phyloP scores from a whole-genome alignment of 2,888 invertebrate genomes.

The Parelbella ahira region DNA sequence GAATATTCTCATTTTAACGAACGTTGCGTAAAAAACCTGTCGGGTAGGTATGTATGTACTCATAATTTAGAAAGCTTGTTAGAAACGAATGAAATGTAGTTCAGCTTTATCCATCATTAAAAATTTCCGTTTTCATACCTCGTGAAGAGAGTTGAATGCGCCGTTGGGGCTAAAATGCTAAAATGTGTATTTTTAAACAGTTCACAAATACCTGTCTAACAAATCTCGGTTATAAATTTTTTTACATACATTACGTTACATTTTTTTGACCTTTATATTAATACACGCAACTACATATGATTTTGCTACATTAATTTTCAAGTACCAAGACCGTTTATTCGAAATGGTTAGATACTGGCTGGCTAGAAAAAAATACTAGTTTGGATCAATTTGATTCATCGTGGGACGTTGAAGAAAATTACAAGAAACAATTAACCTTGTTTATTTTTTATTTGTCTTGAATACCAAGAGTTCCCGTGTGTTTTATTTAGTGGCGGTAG shows the following conservation, averaged over 20 bases:
- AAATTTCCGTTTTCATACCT: constrained; percentile 16
- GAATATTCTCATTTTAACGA: constrained; percentile 20
- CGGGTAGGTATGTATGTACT: constrained; percentile 5
- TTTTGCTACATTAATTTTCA: no score
- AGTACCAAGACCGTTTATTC: no score
- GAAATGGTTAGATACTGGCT: no score
- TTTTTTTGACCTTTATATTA: no score
- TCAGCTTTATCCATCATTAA: constrained; percentile 14
- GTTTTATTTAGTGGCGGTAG: constrained; percentile 12
- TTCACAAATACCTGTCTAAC: no score
- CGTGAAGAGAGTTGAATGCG: background rate
- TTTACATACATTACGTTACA: no score
- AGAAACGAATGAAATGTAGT: constrained; percentile 10
- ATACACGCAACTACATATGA: no score
- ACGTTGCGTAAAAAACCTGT: constrained; percentile 19
- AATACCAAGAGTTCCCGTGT: constrained; percentile 3
- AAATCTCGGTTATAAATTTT: no score
- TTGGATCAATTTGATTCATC: constrained; percentile 15
- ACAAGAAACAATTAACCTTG: constrained; percentile 15
- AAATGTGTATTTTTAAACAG: background rate
- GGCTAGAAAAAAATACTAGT: no score
- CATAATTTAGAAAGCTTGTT: constrained; percentile 20
- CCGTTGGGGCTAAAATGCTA: background rate
- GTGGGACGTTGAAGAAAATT: constrained; percentile 6
- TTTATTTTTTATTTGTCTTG: constrained; percentile 18